A percentile compares a stretch with the other conserved stretches of the same genome.
Evolutionary conservation across 2,113 vertebrate genomes (phyloP).

Genomic region (human (Homo sapiens)): GRCh38 chr19:19186001-19186500

Average conservation of each 20-base stretch:
- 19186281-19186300: neutral
- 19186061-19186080: conserved; percentile 98
- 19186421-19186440: too few relatives aligned
- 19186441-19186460: too few relatives aligned
- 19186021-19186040: conserved; percentile 90
- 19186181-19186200: too few relatives aligned
- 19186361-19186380: neutral
- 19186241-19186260: neutral
- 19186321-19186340: neutral
- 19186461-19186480: too few relatives aligned
- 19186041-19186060: conserved; percentile 96
- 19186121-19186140: neutral
- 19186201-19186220: neutral
- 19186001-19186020: rapidly evolving
- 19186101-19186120: neutral
- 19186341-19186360: neutral
- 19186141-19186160: neutral
- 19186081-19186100: conserved; percentile 99
- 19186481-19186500: too few relatives aligned
- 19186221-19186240: neutral
- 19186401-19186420: too few relatives aligned
- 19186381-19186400: too few relatives aligned
- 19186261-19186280: neutral
- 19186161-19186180: neutral
- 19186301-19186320: neutral